Evolutionary conservation across 2,113 vertebrate species (phyloP).

Genomic region (Sigmodon hispidus): DNA sequence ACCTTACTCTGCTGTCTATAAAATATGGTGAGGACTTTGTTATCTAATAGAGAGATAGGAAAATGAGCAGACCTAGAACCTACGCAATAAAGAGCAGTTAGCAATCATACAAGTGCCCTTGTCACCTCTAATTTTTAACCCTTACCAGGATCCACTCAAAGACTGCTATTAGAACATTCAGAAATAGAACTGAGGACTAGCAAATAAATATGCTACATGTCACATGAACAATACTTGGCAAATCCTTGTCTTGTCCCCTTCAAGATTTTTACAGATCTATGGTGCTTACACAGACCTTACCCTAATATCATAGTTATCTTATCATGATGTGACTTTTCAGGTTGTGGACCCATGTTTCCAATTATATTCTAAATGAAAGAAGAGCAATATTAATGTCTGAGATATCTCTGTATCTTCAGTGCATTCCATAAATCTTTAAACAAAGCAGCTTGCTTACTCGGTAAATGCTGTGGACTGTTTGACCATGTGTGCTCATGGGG

Average conservation of each 20-base stretch:
- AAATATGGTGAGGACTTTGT: not conserved
- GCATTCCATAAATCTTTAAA: conserved; percentile 55
- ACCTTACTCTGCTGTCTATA: not conserved
- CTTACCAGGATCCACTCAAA: not conserved
- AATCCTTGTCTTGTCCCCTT: not conserved
- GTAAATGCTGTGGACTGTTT: conserved; percentile 61
- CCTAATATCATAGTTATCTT: not conserved
- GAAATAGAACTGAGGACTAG: not conserved
- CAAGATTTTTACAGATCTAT: not conserved
- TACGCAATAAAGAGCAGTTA: not conserved
- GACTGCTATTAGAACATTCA: not conserved
- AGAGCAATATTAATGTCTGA: conserved; percentile 37
- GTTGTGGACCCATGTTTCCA: not conserved
- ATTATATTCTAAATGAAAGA: not conserved
- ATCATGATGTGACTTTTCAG: not conserved
- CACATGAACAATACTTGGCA: not conserved
- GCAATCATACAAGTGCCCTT: not conserved
- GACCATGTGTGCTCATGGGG: conserved; percentile 32
- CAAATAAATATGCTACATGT: not conserved
- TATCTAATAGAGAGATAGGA: not conserved
- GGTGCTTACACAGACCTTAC: not conserved
- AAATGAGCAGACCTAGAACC: not conserved
- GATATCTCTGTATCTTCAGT: conserved; percentile 31
- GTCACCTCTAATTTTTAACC: not conserved
- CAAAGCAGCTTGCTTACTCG: conserved; percentile 47